Conservation (phyloP, 2,888 invertebrate genomes). For the Andrena camellia region DNA sequence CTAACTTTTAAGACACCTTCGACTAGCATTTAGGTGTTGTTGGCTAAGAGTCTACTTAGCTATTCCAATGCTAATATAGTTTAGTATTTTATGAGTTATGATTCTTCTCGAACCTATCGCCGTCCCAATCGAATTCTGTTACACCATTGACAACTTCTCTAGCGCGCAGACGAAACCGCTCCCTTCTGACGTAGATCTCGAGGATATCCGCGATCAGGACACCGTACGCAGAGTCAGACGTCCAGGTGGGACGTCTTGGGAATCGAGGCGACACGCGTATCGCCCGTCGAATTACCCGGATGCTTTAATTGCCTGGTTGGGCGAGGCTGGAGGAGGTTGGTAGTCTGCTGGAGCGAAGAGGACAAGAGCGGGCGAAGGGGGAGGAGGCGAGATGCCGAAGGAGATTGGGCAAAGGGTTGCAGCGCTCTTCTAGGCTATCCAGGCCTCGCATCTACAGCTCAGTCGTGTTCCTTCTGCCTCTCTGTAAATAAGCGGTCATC, state of each 20-base stretch:
- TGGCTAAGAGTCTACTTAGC: too few species aligned
- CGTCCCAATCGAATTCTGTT: too few species aligned
- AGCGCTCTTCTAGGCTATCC: conserved; percentile 74
- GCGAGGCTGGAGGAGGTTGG: conserved; percentile 68
- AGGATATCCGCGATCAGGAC: conserved; percentile 22
- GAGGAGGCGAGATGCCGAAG: conserved; percentile 64
- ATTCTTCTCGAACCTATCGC: too few species aligned
- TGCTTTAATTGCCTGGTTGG: conserved; percentile 82
- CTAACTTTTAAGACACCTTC: too few species aligned
- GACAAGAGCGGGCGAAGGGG: conserved; percentile 20
- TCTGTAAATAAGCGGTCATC: conserved; percentile 83
- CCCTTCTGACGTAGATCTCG: conserved; percentile 10
- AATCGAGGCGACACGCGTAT: conserved; percentile 64
- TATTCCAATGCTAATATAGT: too few species aligned
- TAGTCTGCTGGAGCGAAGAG: conserved; percentile 37
- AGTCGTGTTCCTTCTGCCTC: conserved; percentile 79
- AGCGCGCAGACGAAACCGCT: background rate
- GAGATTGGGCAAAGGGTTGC: conserved; percentile 74
- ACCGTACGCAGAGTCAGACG: background rate
- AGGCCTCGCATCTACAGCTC: conserved; percentile 71
- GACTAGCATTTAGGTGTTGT: too few species aligned
- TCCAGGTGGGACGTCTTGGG: conserved; percentile 62
- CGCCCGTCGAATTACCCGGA: conserved; percentile 77
- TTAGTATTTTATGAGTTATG: too few species aligned
- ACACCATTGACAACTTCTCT: background rate